These are phyloP conservation scores for Candidula unifasciata DNA, from an alignment of 2,888 invertebrate genomes.

Conservation along the genomic window DNA sequence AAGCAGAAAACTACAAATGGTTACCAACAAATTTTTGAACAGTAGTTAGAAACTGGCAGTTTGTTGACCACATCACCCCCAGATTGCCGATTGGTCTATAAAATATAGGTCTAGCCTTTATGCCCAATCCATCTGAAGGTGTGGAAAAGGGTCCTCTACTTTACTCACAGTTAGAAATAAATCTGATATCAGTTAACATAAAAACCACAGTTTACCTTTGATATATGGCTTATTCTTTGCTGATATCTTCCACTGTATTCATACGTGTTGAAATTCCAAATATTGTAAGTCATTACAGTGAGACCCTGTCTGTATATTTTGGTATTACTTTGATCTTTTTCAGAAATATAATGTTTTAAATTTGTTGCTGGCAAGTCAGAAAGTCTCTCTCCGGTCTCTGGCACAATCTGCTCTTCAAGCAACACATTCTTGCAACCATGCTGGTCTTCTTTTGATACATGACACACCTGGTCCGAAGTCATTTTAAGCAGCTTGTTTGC, in stretches of 20 bases:
- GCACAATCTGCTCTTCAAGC: neutral
- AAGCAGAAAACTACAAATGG: too few species aligned
- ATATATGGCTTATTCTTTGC: conserved; percentile 44
- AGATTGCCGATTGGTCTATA: too few species aligned
- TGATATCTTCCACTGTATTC: conserved; percentile 36
- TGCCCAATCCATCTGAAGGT: too few species aligned
- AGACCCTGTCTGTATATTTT: neutral
- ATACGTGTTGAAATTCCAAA: conserved; percentile 64
- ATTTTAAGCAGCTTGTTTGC: conserved; percentile 10
- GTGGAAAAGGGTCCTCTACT: too few species aligned
- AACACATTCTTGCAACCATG: neutral
- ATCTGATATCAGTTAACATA: conserved; percentile 1
- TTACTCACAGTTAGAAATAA: too few species aligned
- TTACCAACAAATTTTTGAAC: too few species aligned
- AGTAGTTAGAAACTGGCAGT: too few species aligned
- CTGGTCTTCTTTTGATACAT: neutral
- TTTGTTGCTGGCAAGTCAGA: neutral
- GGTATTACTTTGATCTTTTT: neutral
- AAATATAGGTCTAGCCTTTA: too few species aligned
- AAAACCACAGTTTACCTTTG: conserved; percentile 12
- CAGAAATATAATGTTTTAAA: neutral
- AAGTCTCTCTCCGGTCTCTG: neutral
- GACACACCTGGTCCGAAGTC: neutral
- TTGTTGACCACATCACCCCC: too few species aligned
- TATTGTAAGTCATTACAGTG: conserved; percentile 61